phyloP scores from a whole-genome alignment of 2,113 vertebrate genomes.

The Gadus macrocephalus region DNA sequence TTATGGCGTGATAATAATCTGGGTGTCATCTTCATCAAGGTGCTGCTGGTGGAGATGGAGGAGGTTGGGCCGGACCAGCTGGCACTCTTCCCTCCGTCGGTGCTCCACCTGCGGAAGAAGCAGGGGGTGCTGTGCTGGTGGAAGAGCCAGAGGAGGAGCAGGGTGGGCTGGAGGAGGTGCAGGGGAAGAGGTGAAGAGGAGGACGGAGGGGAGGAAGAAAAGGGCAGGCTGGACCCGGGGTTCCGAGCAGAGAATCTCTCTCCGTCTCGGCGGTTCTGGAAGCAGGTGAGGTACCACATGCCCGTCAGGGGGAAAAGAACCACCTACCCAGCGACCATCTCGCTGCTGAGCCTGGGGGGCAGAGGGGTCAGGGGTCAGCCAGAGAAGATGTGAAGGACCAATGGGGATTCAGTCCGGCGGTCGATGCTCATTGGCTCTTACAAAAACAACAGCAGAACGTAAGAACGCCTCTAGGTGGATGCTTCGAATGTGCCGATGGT shows the following conservation, averaged over 20 bases:
- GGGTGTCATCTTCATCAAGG: conserved; percentile 38
- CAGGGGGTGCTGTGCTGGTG: conserved; percentile 82
- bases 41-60: conserved; percentile 84
- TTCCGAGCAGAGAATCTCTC: conserved; percentile 16
- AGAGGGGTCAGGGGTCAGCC: no score
- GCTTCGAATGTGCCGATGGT: no score
- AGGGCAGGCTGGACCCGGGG: background rate
- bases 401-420: no score
- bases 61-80: conserved; percentile 64
- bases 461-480: no score
- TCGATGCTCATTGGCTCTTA: no score
- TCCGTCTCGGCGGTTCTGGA: conserved; percentile 79
- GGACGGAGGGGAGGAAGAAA: conserved; percentile 8
- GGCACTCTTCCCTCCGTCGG: conserved; percentile 74
- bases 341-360: conserved; percentile 44
- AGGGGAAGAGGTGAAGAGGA: conserved; percentile 1
- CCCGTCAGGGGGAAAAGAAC: conserved; percentile 69
- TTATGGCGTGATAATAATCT: background rate
- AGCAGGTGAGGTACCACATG: conserved; percentile 83
- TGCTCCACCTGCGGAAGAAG: conserved; percentile 80
- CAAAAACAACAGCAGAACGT: no score
- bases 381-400: no score
- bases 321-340: conserved; percentile 28
- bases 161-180: conserved; percentile 38
- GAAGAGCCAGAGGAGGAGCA: conserved; percentile 53